Evolutionary conservation across 2,113 vertebrate species (phyloP).

Genomic region (Climacteris rufus): DNA sequence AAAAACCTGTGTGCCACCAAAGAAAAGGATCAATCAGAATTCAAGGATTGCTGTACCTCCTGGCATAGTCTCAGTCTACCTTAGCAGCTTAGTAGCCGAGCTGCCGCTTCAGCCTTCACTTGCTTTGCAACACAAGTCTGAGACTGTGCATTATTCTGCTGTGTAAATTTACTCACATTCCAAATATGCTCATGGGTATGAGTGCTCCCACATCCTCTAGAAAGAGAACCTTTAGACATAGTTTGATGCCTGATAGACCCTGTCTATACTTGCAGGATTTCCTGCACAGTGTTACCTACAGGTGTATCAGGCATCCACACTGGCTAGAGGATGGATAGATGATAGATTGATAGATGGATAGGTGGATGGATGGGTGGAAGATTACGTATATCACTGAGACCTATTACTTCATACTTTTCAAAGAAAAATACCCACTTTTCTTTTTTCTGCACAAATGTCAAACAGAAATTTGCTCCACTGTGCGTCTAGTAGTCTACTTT

Average conservation of each 20-base stretch:
- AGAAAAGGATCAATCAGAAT: neutral
- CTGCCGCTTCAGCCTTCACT: neutral
- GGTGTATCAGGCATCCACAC: neutral
- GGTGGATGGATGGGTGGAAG: neutral
- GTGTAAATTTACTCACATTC: neutral
- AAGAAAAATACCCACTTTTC: neutral
- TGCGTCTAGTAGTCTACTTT: neutral
- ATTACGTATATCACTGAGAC: neutral
- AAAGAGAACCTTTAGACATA: neutral
- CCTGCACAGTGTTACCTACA: neutral
- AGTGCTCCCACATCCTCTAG: neutral
- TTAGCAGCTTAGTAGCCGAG: neutral
- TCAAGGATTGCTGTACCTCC: neutral
- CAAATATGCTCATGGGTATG: rapidly evolving
- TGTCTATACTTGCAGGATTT: neutral
- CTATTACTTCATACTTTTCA: neutral
- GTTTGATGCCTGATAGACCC: neutral
- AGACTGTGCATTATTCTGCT: neutral
- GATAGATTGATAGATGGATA: neutral
- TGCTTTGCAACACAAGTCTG: neutral
- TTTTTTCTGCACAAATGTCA: neutral
- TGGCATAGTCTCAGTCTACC: neutral
- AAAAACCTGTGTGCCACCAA: neutral
- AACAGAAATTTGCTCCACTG: neutral
- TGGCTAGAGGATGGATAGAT: neutral